Base-by-base conservation (phyloP, 2,113 vertebrate genomes). In the Cephalopholis sonnerati region DNA sequence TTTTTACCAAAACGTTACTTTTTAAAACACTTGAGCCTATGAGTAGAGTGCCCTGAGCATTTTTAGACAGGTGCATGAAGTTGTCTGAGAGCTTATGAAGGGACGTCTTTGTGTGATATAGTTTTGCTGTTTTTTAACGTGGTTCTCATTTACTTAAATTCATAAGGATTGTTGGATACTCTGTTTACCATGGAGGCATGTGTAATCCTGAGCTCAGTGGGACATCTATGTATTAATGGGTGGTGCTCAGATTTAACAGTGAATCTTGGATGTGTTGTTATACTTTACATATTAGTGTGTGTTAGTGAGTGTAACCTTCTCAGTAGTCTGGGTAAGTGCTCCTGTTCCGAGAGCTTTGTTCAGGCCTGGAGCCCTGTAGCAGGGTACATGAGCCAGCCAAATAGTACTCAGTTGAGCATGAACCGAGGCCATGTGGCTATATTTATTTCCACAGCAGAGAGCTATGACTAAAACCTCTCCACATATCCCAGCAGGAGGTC, bases 381-480 rank as follows among this genome's bases (percentile, higher is more conserved):
- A 16, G 50, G 53, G 17, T 13, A 36, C n/a, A 59, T 55, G 76
- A 67, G 41, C 29, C 53, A 53, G 63, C 17, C 27, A 58, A 36
- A 76, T 17, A 64, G 18, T 8, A 16, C 63, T 50, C 24, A 0
- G 25, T 48, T 13, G 27, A 74, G 48, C 65, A 75, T 32, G 36
- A 70, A 50, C 39, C 18, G 5, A 20, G 63, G 58, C 22, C 63
- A 15, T 25, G 76, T 57, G 72, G 10, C 39, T 64, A 50, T 75
- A 64, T 84, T 69, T 64, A 58, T 68, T 74, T 50, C 29, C 71
- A 44, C n/a, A 29, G 44, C 41, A 29, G 44, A 80, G 41, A 64
- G 32, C 66, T 63, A 41, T 81, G 77, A 79, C 77, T 75, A 75
- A 85, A 59, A 58, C 39, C 77, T 65, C 22, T 41, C 39, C 39